A percentile compares a stretch with the other conserved stretches of the same genome.
phyloP scores from a whole-genome alignment of 92 coral and sea anemone species.

The Parazoanthus darwini region DNA sequence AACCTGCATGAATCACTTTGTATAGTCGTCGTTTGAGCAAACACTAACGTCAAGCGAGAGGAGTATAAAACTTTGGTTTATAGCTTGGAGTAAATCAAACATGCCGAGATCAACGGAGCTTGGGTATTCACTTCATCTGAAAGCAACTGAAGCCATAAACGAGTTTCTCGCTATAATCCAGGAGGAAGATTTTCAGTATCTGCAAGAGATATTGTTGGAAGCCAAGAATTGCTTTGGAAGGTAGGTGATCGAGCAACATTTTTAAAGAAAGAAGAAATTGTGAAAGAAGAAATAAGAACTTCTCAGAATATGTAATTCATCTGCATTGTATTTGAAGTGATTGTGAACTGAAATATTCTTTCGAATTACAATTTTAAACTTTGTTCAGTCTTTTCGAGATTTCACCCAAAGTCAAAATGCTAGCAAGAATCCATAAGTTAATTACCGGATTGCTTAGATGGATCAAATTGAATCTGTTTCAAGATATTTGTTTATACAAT shows the following conservation, averaged over 20 bases:
- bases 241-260: constrained; percentile 46
- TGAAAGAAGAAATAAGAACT: too few relatives aligned
- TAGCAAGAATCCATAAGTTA: too few relatives aligned
- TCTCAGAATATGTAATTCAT: too few relatives aligned
- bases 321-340: too few relatives aligned
- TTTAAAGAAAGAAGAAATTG: too few relatives aligned
- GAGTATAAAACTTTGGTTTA: neutral
- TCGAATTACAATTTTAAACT: too few relatives aligned
- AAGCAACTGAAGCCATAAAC: constrained; percentile 59
- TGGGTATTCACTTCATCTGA: constrained; percentile 70
- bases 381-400: too few relatives aligned
- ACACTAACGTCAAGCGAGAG: constrained; percentile 4
- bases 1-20: neutral
- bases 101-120: constrained; percentile 26
- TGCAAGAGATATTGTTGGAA: constrained; percentile 80
- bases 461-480: too few relatives aligned
- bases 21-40: neutral
- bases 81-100: neutral
- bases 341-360: too few relatives aligned
- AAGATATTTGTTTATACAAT: too few relatives aligned
- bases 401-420: too few relatives aligned
- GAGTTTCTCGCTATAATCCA: constrained; percentile 40
- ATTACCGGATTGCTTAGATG: too few relatives aligned
- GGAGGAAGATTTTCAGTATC: constrained; percentile 74
- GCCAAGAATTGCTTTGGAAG: constrained; percentile 86